phyloP scores from a whole-genome alignment of 1,140 invertebrate species.

The Drosophila erecta region DNA sequence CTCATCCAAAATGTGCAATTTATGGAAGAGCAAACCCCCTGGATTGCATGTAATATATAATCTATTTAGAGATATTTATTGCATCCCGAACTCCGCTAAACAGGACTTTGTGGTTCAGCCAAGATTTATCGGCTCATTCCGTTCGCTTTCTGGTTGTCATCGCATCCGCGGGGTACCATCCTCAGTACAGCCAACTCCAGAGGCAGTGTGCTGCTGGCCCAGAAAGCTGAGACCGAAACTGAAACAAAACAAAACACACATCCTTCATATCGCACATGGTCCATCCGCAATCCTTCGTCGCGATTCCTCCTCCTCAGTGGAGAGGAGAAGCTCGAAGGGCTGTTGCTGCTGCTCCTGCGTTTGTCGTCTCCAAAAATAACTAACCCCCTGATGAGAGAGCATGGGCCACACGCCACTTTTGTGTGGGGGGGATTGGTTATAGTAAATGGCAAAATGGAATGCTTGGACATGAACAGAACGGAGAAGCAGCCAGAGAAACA shows the following conservation, averaged over 20 bases:
- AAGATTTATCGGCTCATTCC: slow-evolving; percentile 20
- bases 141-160: slow-evolving; percentile 1
- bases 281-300: slow-evolving; percentile 8
- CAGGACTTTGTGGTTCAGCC: slow-evolving; percentile 11
- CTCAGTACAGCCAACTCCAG: slow-evolving; percentile 11
- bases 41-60: background rate
- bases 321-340: slow-evolving; percentile 12
- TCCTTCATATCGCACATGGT: background rate
- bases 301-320: slow-evolving; percentile 7
- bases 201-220: background rate
- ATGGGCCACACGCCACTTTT: slow-evolving; percentile 25
- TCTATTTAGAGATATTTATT: slow-evolving; percentile 5
- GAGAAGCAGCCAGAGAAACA: background rate
- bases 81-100: slow-evolving; percentile 7
- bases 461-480: slow-evolving; percentile 27
- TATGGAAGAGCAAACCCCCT: background rate
- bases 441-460: slow-evolving; percentile 29
- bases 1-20: background rate
- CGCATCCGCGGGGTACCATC: background rate
- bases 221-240: background rate
- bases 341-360: slow-evolving; percentile 1
- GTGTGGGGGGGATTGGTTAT: background rate
- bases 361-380: slow-evolving; percentile 70
- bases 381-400: slow-evolving; percentile 55
- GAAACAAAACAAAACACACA: slow-evolving; percentile 20